A percentile compares a stretch with the other conserved stretches of the same genome.
These are phyloP conservation scores for Hypolimnas misippus DNA, from an alignment of 2,888 invertebrate genomes.

Conservation along the genomic window DNA sequence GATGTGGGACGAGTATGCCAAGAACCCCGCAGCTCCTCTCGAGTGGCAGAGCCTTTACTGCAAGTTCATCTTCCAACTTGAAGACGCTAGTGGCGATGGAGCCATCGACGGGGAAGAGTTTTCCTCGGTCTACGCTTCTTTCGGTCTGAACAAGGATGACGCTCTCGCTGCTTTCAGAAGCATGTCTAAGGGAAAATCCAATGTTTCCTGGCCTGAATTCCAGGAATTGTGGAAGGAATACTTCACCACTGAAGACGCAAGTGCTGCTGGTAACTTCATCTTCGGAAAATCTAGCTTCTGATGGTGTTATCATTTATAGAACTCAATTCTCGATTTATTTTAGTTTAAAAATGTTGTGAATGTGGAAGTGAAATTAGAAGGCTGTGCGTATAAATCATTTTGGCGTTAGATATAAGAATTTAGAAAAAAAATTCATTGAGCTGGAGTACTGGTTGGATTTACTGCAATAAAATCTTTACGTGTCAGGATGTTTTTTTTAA, in stretches of 20 bases:
- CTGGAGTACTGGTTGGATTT: background rate
- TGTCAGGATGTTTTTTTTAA: slow-evolving; percentile 8
- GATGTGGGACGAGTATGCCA: slow-evolving; percentile 93
- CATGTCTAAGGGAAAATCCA: slow-evolving; percentile 89
- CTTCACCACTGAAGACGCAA: slow-evolving; percentile 90
- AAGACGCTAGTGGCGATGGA: slow-evolving; percentile 92
- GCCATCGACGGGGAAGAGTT: slow-evolving; percentile 92
- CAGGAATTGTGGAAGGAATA: slow-evolving; percentile 93
- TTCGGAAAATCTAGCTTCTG: slow-evolving; percentile 91
- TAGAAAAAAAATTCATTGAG: background rate
- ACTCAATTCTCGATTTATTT: slow-evolving; percentile 9
- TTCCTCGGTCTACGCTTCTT: slow-evolving; percentile 90
- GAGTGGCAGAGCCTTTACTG: slow-evolving; percentile 94
- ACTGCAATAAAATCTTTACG: background rate
- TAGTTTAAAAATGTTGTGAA: background rate
- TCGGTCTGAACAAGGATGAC: slow-evolving; percentile 89
- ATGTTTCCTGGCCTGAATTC: slow-evolving; percentile 90
- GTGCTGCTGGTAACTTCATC: slow-evolving; percentile 93
- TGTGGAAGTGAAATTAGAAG: slow-evolving; percentile 3
- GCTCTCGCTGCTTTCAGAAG: slow-evolving; percentile 91
- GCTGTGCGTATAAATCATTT: background rate
- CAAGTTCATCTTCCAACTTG: slow-evolving; percentile 94
- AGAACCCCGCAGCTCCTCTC: slow-evolving; percentile 88
- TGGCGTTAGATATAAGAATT: slow-evolving; percentile 4
- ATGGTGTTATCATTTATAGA: slow-evolving; percentile 45